Base-by-base conservation (phyloP, 2,888 invertebrate genomes). In the Caenorhabditis zanzibari region DNA sequence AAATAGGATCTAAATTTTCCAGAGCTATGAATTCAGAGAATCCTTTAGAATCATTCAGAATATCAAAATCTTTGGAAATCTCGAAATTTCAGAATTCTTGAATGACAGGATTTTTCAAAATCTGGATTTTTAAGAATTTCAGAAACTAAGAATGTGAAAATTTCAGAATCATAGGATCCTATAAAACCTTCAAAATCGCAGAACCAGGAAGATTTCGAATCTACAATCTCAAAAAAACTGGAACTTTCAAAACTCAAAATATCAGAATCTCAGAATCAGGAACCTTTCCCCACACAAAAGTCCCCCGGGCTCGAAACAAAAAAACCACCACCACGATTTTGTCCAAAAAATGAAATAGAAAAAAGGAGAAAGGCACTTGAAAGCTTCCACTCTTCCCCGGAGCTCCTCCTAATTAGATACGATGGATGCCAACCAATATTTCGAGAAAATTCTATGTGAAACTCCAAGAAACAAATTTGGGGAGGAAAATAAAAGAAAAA, bases 381-480 rank as follows among this genome's bases (percentile, higher is more conserved):
- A 61, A 68, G 59, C 54, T 54, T n/a, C 54, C 22, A 19, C 54
- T 54, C 54, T 26, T 14, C 24, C 54, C 14, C 6, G 14, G 28
- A 26, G 54, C 54, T 54, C 52, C 64, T 61, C 69, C 77, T 77
- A 77, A 77, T 77, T 77, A 77, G 77, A 77, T 77, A 63, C 63
- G 77, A 61, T 61, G n/a, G 77, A 77, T 69, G 69, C 63, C 77
- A 71, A 63, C 59, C 76, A 56, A 66, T 71, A 77, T 71, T 69
- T 66, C 44, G 58, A 66, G 56, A 64, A 73, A 73, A 35, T 63
- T 22, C 28, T 26, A 26, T 24, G 22, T 35, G 47, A 47, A 47
- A 47, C 19, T 12, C 47, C n/a, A 19, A 47, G 47, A n/a, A 47
- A 47, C 19, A 47, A 47, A 47, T 19, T 47, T 47, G 47, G 54